Evolutionary conservation across 2,888 invertebrate genomes (phyloP), one percentile per base, ranked within the genome.

Genomic region (Dicycla oo): DNA sequence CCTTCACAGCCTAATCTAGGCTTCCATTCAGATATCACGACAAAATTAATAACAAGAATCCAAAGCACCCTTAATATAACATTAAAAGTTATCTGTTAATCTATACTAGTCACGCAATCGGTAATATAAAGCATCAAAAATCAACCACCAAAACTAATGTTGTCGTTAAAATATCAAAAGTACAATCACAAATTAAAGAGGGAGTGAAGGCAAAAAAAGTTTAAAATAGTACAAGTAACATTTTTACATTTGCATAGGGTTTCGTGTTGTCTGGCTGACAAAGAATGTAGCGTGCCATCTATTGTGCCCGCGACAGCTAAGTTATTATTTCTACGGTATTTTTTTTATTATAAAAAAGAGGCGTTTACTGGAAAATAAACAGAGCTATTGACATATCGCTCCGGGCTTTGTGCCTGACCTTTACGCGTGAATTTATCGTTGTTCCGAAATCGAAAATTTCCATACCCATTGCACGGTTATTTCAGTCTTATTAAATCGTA

Each of bases 311-410:
- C 85, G 86, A 89, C 90, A 87, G 88, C 89, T 88, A 90, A 93
- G 88, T 94, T 94, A 94, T 93, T 93, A 93, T 92, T 92, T 91
- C 91, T 91, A 91, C 84, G 90, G 90, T 89, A 92, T 93, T 94
- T 92, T 76, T 91, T 94, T 94, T 92, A 92, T 93, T 93, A 90
- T 87, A 88, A 90, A 93, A 89, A 90, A 87, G 83, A 90, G 90
- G 91, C 93, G 92, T 93, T 94, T 92, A 91, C 91, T 91, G 87
- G 88, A 93, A 94, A 93, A 94, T 92, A 94, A 93, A 95, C 93
- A 93, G 87, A 89, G 87, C 89, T 93, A 95, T 95, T 94, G 94
- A 94, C 94, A 94, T 94, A 92, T 93, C 90, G 91, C 88, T 87
- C 85, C 77, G 34, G 76, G 84, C 83, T 87, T 86, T 87, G 81